Base-by-base conservation (phyloP, 2,113 vertebrate species). In the Parotia lawesii region DNA sequence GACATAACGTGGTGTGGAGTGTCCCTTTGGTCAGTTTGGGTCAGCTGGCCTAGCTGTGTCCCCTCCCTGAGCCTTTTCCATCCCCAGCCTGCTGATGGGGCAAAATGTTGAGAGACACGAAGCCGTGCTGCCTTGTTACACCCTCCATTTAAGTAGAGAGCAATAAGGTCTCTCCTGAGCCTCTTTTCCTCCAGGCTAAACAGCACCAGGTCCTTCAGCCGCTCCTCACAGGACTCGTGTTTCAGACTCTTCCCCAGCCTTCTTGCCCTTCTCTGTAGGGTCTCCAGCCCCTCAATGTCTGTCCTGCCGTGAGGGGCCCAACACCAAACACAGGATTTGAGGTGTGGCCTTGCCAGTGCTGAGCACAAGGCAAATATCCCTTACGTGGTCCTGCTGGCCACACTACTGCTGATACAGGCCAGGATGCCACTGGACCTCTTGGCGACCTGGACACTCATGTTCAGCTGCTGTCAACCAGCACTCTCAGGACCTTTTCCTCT, bases 311-410 rank as follows among this genome's bases (percentile, higher is more conserved):
- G 48, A 42, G 22, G 5, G 6, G 7, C 37, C 11, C 17, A 35
- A 5, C 54, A 15, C 11, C 15, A 17, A 35, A 2, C 31, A 23
- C 33, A 42, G 48, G 3, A 25, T 29, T 57, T 3, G 5, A 61
- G 31, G 4, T n/a, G 35, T 2, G 11, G 31, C 23, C 14, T 50
- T 45, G 5, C 8, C 33, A 72, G 47, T 9, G 24, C 47, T 0
- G 0, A 58, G 51, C 16, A 27, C 33, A 56, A 9, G 5, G 27
- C 10, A 2, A 16, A 1, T 13, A 35, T 40, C 28, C 4, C 17
- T 27, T 6, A 1, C 5, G 14, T 67, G 12, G 1, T 21, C 11
- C 45, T 74, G 38, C 33, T 57, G 33, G 8, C 8, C 21, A 11
- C 29, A 2, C 14, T 4, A 1, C 5, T 47, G 4, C 21, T 67